Conservation (phyloP, 2,113 vertebrate genomes). For the Megaceryle maxima region DNA sequence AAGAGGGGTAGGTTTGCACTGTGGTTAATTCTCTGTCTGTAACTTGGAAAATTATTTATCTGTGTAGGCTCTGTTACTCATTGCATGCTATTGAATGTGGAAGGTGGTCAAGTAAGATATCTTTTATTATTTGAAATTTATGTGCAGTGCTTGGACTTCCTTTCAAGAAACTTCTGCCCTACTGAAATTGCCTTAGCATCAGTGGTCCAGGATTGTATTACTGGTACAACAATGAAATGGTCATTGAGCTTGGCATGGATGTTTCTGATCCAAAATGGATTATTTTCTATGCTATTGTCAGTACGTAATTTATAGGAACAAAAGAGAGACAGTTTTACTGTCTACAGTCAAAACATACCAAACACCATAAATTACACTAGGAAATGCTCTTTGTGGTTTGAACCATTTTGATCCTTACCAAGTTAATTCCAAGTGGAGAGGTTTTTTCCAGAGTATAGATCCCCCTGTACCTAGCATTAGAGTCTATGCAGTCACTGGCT, state of each 20-base stretch:
- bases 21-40: not conserved
- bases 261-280: not conserved
- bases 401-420: not conserved
- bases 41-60: not conserved
- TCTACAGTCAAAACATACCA: not conserved
- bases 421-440: not conserved
- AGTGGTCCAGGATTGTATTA: not conserved
- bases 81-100: not conserved
- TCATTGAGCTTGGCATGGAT: not conserved
- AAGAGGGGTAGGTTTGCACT: not conserved
- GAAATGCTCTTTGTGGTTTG: not conserved
- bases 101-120: not conserved
- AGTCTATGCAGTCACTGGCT: not conserved
- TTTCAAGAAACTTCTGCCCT: not conserved
- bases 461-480: not conserved
- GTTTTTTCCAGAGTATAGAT: not conserved
- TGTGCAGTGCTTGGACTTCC: not conserved
- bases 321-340: not conserved
- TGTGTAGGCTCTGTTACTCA: not conserved
- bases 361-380: not conserved
- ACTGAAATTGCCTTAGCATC: not conserved
- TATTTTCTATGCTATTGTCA: not conserved
- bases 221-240: not conserved
- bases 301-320: not conserved
- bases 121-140: not conserved